These are phyloP conservation scores for Lumbricus terrestris DNA, from an alignment of 2,888 invertebrate genomes.

Conservation along the genomic window DNA sequence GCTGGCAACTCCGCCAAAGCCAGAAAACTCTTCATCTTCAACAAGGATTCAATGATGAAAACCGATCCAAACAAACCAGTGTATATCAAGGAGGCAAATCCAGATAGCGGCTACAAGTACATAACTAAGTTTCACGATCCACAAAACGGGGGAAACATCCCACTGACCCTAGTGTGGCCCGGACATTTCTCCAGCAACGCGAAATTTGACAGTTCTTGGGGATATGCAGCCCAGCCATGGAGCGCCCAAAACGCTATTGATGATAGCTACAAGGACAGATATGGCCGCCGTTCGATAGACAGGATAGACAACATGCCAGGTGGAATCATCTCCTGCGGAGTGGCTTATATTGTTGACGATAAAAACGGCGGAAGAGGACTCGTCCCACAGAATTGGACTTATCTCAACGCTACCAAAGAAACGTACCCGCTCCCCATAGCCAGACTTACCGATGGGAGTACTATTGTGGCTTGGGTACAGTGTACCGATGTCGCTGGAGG, in stretches of 20 bases:
- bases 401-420: neutral
- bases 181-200: conserved; percentile 9
- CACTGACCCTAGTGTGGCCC: conserved; percentile 12
- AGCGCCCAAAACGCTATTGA: neutral
- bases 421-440: neutral
- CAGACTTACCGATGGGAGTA: neutral
- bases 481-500: neutral
- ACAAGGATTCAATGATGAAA: neutral
- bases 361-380: neutral
- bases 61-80: conserved; percentile 8
- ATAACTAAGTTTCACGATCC: neutral
- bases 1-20: conserved; percentile 22
- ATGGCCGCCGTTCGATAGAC: neutral
- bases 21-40: conserved; percentile 26
- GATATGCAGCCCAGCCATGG: conserved; percentile 4
- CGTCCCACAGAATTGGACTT: neutral
- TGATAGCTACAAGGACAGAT: neutral
- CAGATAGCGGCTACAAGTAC: neutral
- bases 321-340: neutral
- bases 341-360: neutral
- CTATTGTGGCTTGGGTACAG: neutral
- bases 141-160: neutral
- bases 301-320: neutral
- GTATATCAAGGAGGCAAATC: conserved; percentile 9
- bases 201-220: conserved; percentile 12